Percentiles rank a stretch among this genome's conserved stretches.
Evolutionary conservation across 2,888 invertebrate genomes (phyloP).

Genomic region (Apamea crenata): DNA sequence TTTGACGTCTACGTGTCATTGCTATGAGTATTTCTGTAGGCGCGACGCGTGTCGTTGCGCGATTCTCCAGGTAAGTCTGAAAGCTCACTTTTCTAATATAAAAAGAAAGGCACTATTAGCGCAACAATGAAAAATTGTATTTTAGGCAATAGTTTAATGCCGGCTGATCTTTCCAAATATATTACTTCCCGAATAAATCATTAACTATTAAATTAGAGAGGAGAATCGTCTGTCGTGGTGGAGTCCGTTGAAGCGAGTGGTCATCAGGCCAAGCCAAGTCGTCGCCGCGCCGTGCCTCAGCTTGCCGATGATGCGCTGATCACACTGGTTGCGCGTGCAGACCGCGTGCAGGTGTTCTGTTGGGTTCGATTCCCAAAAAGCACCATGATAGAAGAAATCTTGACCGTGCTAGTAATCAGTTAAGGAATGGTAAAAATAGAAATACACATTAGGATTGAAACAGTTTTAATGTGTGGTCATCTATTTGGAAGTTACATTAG

Average conservation of each 20-base stretch:
- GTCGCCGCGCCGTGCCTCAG: background rate
- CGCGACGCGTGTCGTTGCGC: background rate
- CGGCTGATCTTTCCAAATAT: no score
- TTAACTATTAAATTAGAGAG: background rate
- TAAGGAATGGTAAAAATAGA: background rate
- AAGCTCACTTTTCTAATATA: background rate
- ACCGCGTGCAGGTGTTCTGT: no score
- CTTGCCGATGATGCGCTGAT: background rate
- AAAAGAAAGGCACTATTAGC: background rate
- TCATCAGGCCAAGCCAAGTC: background rate
- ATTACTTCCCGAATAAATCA: no score
- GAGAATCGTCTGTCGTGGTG: background rate
- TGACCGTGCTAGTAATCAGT: background rate
- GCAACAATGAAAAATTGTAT: no score
- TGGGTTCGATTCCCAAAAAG: no score
- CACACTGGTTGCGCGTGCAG: no score
- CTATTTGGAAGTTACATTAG: constrained; percentile 38
- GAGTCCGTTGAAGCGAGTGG: background rate
- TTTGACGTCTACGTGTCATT: background rate
- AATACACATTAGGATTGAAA: constrained; percentile 24
- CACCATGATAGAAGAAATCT: background rate
- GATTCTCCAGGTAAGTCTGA: background rate
- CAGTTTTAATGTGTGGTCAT: constrained; percentile 45
- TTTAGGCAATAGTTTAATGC: no score
- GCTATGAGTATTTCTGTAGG: constrained; percentile 9